phyloP scores from a whole-genome alignment of 2,888 invertebrate species.

The Caradrina kadenii region DNA sequence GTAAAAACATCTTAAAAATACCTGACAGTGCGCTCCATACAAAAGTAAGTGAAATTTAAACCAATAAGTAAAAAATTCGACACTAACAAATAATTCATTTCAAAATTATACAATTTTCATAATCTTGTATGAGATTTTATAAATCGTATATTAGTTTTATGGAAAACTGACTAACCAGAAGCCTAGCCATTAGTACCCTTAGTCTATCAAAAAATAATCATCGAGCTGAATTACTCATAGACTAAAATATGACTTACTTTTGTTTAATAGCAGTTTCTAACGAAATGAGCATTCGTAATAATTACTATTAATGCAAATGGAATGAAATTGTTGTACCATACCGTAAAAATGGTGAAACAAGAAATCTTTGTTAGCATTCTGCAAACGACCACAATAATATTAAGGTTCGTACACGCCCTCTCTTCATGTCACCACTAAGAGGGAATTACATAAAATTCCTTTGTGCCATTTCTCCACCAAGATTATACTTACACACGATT shows the following conservation, averaged over 20 bases:
- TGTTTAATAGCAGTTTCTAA: background rate
- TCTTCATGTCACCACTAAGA: constrained; percentile 54
- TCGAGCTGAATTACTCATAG: too few species aligned
- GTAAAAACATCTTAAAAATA: background rate
- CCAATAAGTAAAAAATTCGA: too few species aligned
- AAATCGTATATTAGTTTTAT: too few species aligned
- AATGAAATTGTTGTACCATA: constrained; percentile 42
- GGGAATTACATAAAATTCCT: constrained; percentile 58
- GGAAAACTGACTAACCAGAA: too few species aligned
- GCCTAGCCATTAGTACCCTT: too few species aligned
- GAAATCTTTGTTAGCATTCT: constrained; percentile 46
- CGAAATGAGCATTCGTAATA: constrained; percentile 22
- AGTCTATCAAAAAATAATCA: too few species aligned
- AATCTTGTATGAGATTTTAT: too few species aligned
- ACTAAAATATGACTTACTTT: background rate
- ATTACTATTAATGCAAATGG: constrained; percentile 54
- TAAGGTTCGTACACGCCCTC: constrained; percentile 32
- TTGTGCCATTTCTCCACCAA: constrained; percentile 55
- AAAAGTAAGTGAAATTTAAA: background rate
- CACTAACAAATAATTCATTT: too few species aligned
- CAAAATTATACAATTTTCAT: too few species aligned
- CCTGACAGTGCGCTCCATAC: background rate
- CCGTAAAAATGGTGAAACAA: constrained; percentile 40
- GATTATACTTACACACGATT: constrained; percentile 42
- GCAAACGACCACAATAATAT: constrained; percentile 53